Evolutionary conservation across 2,888 invertebrate genomes (phyloP).

Genomic region (Myopa tessellatipennis): DNA sequence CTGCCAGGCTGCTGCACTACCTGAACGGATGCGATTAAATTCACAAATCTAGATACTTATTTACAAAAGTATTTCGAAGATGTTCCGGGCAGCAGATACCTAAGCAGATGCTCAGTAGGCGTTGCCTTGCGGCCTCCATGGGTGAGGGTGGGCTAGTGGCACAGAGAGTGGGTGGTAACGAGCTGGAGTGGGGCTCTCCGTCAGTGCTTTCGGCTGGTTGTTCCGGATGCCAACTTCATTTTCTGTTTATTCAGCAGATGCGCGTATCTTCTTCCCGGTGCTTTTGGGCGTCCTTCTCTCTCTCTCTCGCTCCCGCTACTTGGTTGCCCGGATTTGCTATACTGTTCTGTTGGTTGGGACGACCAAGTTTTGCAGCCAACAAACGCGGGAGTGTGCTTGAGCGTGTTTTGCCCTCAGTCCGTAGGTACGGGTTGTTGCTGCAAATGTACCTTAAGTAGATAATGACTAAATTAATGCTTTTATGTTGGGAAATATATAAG

Average conservation of each 20-base stretch:
- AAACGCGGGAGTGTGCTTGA: constrained; percentile 30
- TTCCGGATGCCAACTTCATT: constrained; percentile 9
- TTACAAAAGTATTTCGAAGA: neutral
- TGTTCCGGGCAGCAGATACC: neutral
- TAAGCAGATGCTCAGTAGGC: neutral
- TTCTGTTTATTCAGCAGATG: constrained; percentile 1
- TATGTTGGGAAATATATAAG: constrained; percentile 67
- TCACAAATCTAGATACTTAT: neutral
- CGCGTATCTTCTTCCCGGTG: neutral
- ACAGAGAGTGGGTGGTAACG: neutral
- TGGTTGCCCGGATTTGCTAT: neutral
- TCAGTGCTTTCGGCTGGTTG: neutral
- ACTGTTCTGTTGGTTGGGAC: neutral
- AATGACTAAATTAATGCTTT: constrained; percentile 69
- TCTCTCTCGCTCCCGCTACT: neutral
- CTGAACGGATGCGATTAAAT: neutral
- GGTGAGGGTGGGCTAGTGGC: neutral
- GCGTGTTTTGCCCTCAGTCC: constrained; percentile 38
- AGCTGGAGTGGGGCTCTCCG: neutral
- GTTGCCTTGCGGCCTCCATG: neutral
- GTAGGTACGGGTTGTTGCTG: constrained; percentile 44
- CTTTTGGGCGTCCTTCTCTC: constrained; percentile 1
- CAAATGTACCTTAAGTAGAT: constrained; percentile 66
- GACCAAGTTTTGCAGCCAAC: neutral
- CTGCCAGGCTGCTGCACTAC: neutral